These are phyloP conservation scores for Aurelia aurita DNA, from an alignment of 30 jellyfish, hydroid and myxozoan genomes.

Conservation along the genomic window DNA sequence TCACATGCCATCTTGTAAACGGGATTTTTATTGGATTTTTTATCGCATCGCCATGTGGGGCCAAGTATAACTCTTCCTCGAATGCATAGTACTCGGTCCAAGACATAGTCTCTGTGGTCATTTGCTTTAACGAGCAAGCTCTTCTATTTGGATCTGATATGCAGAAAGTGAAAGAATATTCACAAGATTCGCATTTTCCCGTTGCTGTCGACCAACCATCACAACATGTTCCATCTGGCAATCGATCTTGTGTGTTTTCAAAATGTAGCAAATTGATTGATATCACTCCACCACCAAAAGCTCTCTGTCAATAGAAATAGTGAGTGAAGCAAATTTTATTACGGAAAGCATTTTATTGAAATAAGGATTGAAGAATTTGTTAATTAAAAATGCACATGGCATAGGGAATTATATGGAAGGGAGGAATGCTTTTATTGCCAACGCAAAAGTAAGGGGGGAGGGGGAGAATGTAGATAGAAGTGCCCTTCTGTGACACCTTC, in stretches of 20 bases:
- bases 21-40: constrained; percentile 8
- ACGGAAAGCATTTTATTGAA: no score
- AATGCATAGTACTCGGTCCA: not conserved
- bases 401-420: no score
- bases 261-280: constrained; percentile 23
- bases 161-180: constrained; percentile 24
- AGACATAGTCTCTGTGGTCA: not conserved
- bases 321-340: no score
- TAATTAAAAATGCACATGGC: no score
- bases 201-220: not conserved
- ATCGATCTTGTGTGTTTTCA: constrained; percentile 14
- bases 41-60: not conserved
- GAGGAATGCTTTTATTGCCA: no score
- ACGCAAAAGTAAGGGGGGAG: no score
- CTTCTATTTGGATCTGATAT: not conserved
- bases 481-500: no score
- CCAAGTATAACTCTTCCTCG: not conserved
- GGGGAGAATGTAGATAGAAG: no score
- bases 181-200: constrained; percentile 24
- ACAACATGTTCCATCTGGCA: constrained; percentile 44
- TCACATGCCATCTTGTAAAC: constrained; percentile 33
- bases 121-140: constrained; percentile 13
- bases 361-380: no score
- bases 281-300: constrained; percentile 17
- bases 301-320: constrained; percentile 1